phyloP scores from a whole-genome alignment of 2,113 vertebrate species.

The Triplophysa rosa region DNA sequence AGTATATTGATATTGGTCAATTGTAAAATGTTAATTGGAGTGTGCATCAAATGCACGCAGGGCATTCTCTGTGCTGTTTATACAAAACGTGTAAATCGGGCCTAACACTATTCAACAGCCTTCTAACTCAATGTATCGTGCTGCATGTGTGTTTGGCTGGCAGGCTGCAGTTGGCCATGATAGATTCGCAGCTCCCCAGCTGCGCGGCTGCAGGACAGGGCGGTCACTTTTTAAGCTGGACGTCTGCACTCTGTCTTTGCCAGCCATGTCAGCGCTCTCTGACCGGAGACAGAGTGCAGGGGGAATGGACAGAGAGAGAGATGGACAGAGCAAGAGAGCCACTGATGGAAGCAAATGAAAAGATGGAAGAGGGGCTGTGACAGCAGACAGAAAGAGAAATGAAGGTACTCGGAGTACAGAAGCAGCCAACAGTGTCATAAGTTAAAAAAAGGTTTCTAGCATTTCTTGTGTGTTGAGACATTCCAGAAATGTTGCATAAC shows the following conservation, averaged over 20 bases:
- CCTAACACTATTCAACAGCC: constrained; percentile 23
- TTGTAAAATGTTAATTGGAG: too few relatives aligned
- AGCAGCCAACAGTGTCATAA: constrained; percentile 29
- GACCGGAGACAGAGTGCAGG: constrained; percentile 57
- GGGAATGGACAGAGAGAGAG: constrained; percentile 65
- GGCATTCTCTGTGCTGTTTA: too few relatives aligned
- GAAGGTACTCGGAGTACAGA: constrained; percentile 34
- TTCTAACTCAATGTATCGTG: background rate
- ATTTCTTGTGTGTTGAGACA: background rate
- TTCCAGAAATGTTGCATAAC: constrained; percentile 5
- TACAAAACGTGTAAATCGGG: background rate
- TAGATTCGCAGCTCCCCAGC: constrained; percentile 70
- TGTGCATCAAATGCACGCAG: too few relatives aligned
- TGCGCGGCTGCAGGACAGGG: constrained; percentile 70
- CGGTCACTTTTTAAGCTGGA: constrained; percentile 73
- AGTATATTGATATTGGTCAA: too few relatives aligned
- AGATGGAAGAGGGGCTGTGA: constrained; percentile 61
- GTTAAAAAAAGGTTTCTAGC: background rate
- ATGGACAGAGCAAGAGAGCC: constrained; percentile 67
- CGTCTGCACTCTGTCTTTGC: constrained; percentile 76
- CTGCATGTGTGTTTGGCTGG: constrained; percentile 34
- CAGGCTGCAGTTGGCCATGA: constrained; percentile 62
- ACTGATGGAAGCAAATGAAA: constrained; percentile 70
- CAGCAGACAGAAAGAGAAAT: constrained; percentile 58
- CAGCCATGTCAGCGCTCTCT: constrained; percentile 68